These are phyloP conservation scores for Nomia melanderi DNA, from an alignment of 1,140 invertebrate species.

Conservation along the genomic window DNA sequence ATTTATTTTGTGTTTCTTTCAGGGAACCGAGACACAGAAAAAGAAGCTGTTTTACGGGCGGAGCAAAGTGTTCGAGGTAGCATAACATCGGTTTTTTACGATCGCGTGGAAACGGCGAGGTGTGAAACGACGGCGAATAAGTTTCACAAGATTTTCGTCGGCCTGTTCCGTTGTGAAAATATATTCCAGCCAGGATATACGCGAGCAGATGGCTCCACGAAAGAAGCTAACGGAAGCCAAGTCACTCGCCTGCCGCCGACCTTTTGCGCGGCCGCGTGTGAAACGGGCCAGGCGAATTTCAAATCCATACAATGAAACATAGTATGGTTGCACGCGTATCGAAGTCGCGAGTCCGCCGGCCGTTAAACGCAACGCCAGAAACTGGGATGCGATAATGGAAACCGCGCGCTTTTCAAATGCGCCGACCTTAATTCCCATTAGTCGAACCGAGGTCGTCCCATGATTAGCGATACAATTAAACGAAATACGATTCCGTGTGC, in stretches of 20 bases:
- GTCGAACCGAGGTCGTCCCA: not conserved
- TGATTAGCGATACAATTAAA: slow-evolving; percentile 5
- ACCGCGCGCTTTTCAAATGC: slow-evolving; percentile 44
- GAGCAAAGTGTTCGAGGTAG: not conserved
- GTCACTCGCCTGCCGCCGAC: slow-evolving; percentile 35
- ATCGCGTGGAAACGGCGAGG: not conserved
- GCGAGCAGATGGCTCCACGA: slow-evolving; percentile 17
- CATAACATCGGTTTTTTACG: not conserved
- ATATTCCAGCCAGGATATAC: slow-evolving; percentile 13
- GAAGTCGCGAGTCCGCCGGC: too few relatives aligned
- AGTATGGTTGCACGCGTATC: not conserved
- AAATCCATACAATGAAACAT: slow-evolving; percentile 57
- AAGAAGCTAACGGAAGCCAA: slow-evolving; percentile 58
- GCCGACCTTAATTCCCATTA: slow-evolving; percentile 50
- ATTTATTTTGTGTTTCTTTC: not conserved
- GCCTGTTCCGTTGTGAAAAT: slow-evolving; percentile 5
- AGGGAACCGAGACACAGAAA: not conserved
- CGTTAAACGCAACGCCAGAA: slow-evolving; percentile 49
- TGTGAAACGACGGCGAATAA: not conserved
- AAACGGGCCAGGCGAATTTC: slow-evolving; percentile 51
- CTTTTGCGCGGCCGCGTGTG: slow-evolving; percentile 51
- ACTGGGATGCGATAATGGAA: slow-evolving; percentile 45
- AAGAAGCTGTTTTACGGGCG: not conserved
- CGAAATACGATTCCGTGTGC: not conserved
- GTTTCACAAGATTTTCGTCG: not conserved